These are phyloP conservation scores for Gymnosoma rotundatum DNA, from an alignment of 2,888 invertebrate species.

Conservation along the genomic window DNA sequence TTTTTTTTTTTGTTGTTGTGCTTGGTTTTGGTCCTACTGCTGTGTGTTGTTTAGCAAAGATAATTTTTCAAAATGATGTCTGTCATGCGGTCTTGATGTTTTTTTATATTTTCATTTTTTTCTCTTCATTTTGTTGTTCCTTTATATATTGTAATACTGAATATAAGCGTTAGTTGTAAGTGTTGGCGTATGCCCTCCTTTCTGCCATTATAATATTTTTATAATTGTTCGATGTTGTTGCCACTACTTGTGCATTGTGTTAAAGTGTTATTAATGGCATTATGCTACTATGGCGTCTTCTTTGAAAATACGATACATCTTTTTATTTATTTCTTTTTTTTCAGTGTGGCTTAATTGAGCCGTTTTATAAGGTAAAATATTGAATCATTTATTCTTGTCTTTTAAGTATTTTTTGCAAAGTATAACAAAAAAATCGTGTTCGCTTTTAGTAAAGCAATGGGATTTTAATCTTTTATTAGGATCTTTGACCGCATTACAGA, in stretches of 20 bases:
- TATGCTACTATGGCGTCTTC: conserved; percentile 10
- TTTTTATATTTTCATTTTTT: neutral
- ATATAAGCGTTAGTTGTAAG: conserved; percentile 32
- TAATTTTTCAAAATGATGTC: conserved; percentile 69
- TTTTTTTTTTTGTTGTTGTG: neutral
- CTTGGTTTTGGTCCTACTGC: conserved; percentile 1
- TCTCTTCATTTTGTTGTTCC: conserved; percentile 7
- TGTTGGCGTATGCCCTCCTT: conserved; percentile 5
- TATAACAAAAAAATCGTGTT: neutral
- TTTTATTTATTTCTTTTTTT: neutral
- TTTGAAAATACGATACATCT: neutral
- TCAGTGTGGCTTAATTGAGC: conserved; percentile 47
- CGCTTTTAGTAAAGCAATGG: conserved; percentile 2
- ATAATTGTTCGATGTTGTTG: conserved; percentile 15
- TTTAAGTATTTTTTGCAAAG: neutral
- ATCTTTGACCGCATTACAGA: neutral
- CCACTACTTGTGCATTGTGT: neutral
- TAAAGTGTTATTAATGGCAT: conserved; percentile 47
- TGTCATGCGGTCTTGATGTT: conserved; percentile 65
- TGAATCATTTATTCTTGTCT: conserved; percentile 21
- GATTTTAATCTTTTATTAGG: conserved; percentile 1
- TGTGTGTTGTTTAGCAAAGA: conserved; percentile 50
- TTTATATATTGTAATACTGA: conserved; percentile 40
- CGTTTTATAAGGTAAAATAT: conserved; percentile 46
- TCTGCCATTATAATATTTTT: conserved; percentile 12